Evolutionary conservation across 1,140 invertebrate species (phyloP), one percentile per base, ranked within the genome.

Genomic region (Euborellia annulipes): DNA sequence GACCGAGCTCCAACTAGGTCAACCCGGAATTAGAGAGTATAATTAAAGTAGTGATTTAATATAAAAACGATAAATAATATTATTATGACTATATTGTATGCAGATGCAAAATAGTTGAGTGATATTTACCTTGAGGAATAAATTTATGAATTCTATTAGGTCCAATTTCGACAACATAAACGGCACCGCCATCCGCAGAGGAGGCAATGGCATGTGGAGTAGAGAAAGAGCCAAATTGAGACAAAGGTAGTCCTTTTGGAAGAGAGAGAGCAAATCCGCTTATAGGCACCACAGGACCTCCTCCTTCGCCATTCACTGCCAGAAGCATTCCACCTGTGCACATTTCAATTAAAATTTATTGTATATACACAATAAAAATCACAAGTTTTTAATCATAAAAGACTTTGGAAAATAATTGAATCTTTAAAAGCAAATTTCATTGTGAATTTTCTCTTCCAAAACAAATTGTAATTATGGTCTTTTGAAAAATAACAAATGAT

Each of bases 191-290:
- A 63, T 86, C 73, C 0, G 62, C 52, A 3, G 72, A 68, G 1
- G 83, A 73, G 1, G 76, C 74, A 6, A 89, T 62, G 58, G 86
- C 83, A 61, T 90, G 85, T 0, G 85, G 84, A 49, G 71, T 72
- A 21, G 62, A 47, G 60, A 27, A 27, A 9, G 78, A 71, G 0
- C 67, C 70, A 57, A 84, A 82, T 49, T 74, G 70, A 7, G 69
- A 70, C 3, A 73, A 40, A 20, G 82, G 52, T 32, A 73, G 56
- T 16, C 70, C 71, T 3, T 68, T 69, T 17, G 67, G 59, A 41
- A 78, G 64, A 56, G 79, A 74, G 41, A 85, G 65, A 3, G 80
- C 67, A 63, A 78, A 84, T 14, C 79, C 83, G 45, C 72, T 66
- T 1, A 82, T 70, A 21, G 37, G 32, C 16, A 56, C 48, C 23